Base-by-base conservation (phyloP, 2,113 vertebrate genomes). In the Epinephelus lanceolatus region DNA sequence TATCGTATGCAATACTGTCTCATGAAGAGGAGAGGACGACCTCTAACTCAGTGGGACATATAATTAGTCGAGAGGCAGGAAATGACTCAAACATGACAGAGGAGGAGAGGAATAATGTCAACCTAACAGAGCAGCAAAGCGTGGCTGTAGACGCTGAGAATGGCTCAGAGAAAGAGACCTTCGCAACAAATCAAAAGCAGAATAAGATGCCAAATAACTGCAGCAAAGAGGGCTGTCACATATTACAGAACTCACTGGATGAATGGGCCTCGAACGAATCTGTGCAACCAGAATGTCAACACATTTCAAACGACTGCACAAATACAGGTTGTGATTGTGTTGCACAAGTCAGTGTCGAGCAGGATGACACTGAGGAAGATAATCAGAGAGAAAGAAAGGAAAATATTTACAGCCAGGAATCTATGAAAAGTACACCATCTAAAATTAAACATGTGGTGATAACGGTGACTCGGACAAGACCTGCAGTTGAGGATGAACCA, bases 21-120 rank as follows among this genome's bases (percentile, higher is more conserved):
- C 65, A 0, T 13, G 78, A 71, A 62, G 71, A 23, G 14, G 72
- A 88, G 49, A 51, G 47, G 2, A 49, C 59, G 3, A 59, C 19
- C n/a, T 60, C 52, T 19, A 87, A 89, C 37, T 74, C 87, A 51
- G 87, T 90, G 13, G 87, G 90, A 84, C 93, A 71, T 45, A 92
- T 95, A 81, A 94, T 91, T 89, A 92, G 94, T 6, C 93, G 91
- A 81, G 93, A 91, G 66, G 94, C 91, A 71, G 95, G 90, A 78
- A 96, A 94, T 53, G 94, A 96, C 75, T 95, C 94, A 1, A 94
- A 95, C 5, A 94, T 91, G 0, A 92, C 93, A 37, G 79, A 87
- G 0, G 93, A 96, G 27, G 89, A 86, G 56, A 69, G 40, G 52
- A 76, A 69, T 63, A 3, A n/a, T 45, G 57, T 56, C 5, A 78